Percentiles rank a stretch among this genome's conserved stretches.
These are phyloP conservation scores for Notiomystis cincta DNA, from an alignment of 2,113 vertebrate genomes.

Conservation along the genomic window DNA sequence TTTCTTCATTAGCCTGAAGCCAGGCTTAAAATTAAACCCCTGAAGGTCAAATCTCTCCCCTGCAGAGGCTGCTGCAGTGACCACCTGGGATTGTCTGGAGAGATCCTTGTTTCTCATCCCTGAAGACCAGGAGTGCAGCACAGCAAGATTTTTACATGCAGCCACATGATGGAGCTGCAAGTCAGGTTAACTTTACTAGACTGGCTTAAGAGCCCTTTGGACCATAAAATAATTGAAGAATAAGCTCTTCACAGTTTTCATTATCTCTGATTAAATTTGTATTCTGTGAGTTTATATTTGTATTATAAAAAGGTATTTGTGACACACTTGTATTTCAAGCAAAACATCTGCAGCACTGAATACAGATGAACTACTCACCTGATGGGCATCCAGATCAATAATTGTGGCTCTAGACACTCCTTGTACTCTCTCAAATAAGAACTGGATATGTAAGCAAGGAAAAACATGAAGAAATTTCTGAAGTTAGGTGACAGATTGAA, in stretches of 20 bases:
- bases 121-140: neutral
- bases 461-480: neutral
- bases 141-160: neutral
- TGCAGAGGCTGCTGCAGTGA: neutral
- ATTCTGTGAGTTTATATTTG: neutral
- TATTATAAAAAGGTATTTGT: neutral
- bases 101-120: neutral
- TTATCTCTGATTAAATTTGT: neutral
- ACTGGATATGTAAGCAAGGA: slow-evolving; percentile 70
- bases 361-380: slow-evolving; percentile 76
- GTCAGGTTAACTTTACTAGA: neutral
- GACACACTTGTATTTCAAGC: neutral
- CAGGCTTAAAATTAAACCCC: neutral
- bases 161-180: slow-evolving; percentile 60
- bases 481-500: neutral
- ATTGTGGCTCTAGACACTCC: slow-evolving; percentile 89
- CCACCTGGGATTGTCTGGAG: neutral
- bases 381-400: slow-evolving; percentile 95
- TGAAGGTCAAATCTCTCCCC: neutral
- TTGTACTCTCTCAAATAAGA: slow-evolving; percentile 91
- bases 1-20: neutral
- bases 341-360: neutral
- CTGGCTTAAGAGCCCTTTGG: neutral
- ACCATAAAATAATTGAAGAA: neutral
- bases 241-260: neutral